Evolutionary conservation across 2,888 invertebrate genomes (phyloP).

Genomic region (Meliscaeva auricollis): DNA sequence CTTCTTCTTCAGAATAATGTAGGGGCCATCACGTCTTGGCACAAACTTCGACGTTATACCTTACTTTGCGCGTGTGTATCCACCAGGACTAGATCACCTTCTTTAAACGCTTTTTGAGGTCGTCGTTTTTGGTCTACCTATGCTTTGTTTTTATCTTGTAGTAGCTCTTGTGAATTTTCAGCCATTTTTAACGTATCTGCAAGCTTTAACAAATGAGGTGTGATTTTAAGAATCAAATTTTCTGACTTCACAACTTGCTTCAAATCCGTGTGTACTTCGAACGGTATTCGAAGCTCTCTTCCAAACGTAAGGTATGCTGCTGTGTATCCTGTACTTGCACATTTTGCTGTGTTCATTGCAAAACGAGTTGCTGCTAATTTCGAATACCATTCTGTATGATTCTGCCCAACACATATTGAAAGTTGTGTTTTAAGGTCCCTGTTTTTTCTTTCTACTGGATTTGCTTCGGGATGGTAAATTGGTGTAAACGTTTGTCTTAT

Average conservation of each 20-base stretch:
- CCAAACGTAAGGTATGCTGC: constrained; percentile 19
- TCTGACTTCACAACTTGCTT: constrained; percentile 9
- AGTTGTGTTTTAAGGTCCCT: constrained; percentile 45
- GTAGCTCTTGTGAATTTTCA: constrained; percentile 38
- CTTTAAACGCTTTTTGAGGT: constrained; percentile 12
- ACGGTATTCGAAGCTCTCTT: constrained; percentile 11
- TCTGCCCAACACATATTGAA: not conserved
- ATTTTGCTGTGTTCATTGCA: constrained; percentile 19
- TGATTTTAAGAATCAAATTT: constrained; percentile 27
- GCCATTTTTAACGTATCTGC: constrained; percentile 45
- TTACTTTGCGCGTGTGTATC: constrained; percentile 7
- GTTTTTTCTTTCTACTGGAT: constrained; percentile 69
- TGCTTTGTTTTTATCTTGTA: constrained; percentile 44
- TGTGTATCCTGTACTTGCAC: constrained; percentile 10
- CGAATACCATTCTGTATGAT: constrained; percentile 7
- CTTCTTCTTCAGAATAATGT: constrained; percentile 11
- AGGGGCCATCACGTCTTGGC: constrained; percentile 9
- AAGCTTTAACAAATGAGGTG: constrained; percentile 33
- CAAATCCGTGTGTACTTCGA: not conserved
- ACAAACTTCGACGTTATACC: constrained; percentile 9
- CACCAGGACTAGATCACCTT: not conserved
- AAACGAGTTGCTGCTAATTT: constrained; percentile 19
- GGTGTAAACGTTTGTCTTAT: constrained; percentile 71
- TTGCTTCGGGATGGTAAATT: constrained; percentile 71
- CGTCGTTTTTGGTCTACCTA: constrained; percentile 25